phyloP scores from a whole-genome alignment of 2,797 vertebrate genomes.

The Micromesistius poutassou region DNA sequence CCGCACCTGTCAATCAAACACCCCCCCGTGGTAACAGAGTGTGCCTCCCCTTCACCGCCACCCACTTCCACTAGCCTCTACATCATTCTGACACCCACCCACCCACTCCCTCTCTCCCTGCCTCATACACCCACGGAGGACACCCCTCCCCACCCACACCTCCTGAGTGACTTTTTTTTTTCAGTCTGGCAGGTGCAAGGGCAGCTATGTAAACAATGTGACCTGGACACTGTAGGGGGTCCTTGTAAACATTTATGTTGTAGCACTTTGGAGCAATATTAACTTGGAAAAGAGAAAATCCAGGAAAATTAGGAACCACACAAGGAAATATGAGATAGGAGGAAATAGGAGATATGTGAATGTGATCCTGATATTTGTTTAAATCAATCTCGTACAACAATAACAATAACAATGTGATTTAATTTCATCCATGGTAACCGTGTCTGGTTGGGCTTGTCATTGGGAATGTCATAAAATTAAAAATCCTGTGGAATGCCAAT shows the following conservation, averaged over 20 bases:
- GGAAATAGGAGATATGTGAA: too few species aligned
- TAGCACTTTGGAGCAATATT: too few species aligned
- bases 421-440: constrained; percentile 25
- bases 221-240: neutral
- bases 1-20: constrained; percentile 68
- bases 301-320: too few species aligned
- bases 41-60: constrained; percentile 14
- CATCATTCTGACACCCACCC: too few species aligned
- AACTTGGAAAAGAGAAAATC: too few species aligned
- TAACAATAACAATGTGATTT: too few species aligned
- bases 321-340: too few species aligned
- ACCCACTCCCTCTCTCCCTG: too few species aligned
- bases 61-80: constrained; percentile 32
- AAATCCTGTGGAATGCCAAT: constrained; percentile 36
- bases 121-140: neutral
- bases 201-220: constrained; percentile 36
- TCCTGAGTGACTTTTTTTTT: constrained; percentile 6
- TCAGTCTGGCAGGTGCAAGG: constrained; percentile 44
- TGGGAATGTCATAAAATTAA: constrained; percentile 32
- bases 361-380: too few species aligned
- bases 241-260: constrained; percentile 1
- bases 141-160: constrained; percentile 12
- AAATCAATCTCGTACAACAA: too few species aligned
- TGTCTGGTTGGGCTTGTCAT: constrained; percentile 15
- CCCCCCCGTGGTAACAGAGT: constrained; percentile 31